phyloP scores from a whole-genome alignment of 2,797 vertebrate genomes.

The Sorex maritimensis region DNA sequence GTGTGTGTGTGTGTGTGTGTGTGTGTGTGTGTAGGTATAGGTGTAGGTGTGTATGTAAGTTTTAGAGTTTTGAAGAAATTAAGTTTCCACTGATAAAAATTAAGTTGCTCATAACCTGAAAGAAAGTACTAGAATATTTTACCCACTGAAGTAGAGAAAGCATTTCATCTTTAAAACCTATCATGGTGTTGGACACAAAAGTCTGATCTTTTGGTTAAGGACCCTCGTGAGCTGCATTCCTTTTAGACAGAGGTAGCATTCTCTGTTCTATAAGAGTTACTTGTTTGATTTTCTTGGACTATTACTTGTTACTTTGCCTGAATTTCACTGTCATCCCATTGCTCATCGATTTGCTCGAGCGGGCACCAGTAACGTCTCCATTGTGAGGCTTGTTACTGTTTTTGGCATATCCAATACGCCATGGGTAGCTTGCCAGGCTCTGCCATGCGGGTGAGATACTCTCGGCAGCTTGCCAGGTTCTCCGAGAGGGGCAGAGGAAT shows the following conservation, averaged over 20 bases:
- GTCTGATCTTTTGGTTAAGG: too few species aligned
- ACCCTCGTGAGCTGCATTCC: neutral
- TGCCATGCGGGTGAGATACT: too few species aligned
- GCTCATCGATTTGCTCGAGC: too few species aligned
- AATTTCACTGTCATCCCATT: neutral
- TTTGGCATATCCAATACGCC: too few species aligned
- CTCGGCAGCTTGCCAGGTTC: too few species aligned
- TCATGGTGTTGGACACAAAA: neutral
- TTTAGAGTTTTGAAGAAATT: slow-evolving; percentile 50
- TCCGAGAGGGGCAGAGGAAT: too few species aligned
- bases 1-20: too few species aligned
- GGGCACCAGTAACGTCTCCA: too few species aligned
- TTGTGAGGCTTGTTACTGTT: too few species aligned
- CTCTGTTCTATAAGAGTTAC: neutral
- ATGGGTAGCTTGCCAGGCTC: too few species aligned
- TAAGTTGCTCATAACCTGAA: slow-evolving; percentile 18
- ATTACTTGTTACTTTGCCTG: slow-evolving; percentile 19
- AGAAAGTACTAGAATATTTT: neutral
- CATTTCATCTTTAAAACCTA: slow-evolving; percentile 24
- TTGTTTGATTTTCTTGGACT: slow-evolving; percentile 4
- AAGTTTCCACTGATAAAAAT: slow-evolving; percentile 36
- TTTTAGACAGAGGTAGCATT: slow-evolving; percentile 35
- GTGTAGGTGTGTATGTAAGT: slow-evolving; percentile 6
- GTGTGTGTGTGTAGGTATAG: too few species aligned
- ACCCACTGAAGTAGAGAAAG: neutral